Evolutionary conservation across 2,888 invertebrate genomes (phyloP), one percentile per base, ranked within the genome.

Genomic region (Catocala nupta): DNA sequence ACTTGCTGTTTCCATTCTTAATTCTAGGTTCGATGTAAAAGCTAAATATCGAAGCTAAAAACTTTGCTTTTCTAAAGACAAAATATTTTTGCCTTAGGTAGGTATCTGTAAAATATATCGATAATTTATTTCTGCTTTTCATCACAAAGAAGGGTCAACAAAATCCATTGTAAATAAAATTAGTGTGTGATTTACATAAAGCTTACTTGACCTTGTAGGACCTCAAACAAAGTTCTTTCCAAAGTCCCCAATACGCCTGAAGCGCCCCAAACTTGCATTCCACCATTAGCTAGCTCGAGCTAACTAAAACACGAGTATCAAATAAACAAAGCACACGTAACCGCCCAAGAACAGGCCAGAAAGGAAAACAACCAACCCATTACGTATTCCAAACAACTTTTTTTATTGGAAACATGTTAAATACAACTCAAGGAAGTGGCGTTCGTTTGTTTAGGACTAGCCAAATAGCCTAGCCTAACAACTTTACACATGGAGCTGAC

Each of bases 391-490:
- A 86, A 86, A 87, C 83, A 86, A 85, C 82, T 85, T 85, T 86
- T 86, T 87, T 86, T 83, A 88, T 85, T 84, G 81, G 84, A 77
- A 82, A 87, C 86, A 87, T 85, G 87, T 87, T 86, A 86, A 85
- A 88, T 85, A 84, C 82, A 82, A 77, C 74, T 75, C 68, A 70
- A 80, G 81, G 79, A 85, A 83, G 83, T 81, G 82, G 71, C 80
- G 70, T 70, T 43, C 66, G 86, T 86, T 87, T 87, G 79, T 78
- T 83, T 87, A 87, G 88, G 88, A 83, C 84, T 71, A 73, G 56
- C 54, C 74, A 84, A 85, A 82, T 81, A 84, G 74, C 78, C 79
- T 77, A 74, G 71, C 10, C 33, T 11, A 8, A 63, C 75, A 62
- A 72, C 60, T 33, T 57, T 76, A 64, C 5, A 47, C 3, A 9